Evolutionary conservation across 2,797 vertebrate genomes (phyloP).

Genomic region (Ataeniobius toweri): DNA sequence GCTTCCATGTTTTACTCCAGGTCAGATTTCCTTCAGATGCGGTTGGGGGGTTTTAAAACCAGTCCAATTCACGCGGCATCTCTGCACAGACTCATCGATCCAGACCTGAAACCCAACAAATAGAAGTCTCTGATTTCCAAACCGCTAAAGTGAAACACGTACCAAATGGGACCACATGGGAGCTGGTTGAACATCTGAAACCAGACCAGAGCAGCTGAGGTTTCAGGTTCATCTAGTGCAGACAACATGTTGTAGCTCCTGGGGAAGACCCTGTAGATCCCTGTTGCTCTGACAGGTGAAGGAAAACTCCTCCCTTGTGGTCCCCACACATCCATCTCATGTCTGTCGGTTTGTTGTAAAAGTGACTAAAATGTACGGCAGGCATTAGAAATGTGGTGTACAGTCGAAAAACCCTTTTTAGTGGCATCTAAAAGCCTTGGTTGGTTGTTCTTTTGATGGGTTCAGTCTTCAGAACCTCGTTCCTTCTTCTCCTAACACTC

Average conservation of each 20-base stretch:
- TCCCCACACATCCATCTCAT: neutral
- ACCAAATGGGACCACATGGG: neutral
- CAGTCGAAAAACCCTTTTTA: neutral
- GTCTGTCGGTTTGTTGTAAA: no score
- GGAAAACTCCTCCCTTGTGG: no score
- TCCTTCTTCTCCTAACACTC: conserved; percentile 58
- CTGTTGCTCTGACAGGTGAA: neutral
- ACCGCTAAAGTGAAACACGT: neutral
- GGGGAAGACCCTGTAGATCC: neutral
- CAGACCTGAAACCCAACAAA: neutral
- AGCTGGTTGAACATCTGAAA: no score
- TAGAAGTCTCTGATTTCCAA: neutral
- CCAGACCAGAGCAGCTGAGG: neutral
- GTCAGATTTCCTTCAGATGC: neutral
- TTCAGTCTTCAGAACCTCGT: conserved; percentile 28
- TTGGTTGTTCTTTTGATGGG: conserved; percentile 25
- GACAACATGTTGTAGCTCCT: neutral
- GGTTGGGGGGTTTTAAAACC: neutral
- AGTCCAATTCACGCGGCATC: neutral
- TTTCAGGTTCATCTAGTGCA: neutral
- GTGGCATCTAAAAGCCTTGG: neutral
- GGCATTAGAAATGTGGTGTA: no score
- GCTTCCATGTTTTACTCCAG: neutral
- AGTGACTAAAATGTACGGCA: no score
- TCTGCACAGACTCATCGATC: neutral